Conservation (phyloP, 1,140 invertebrate genomes). For the Ips typographus region DNA sequence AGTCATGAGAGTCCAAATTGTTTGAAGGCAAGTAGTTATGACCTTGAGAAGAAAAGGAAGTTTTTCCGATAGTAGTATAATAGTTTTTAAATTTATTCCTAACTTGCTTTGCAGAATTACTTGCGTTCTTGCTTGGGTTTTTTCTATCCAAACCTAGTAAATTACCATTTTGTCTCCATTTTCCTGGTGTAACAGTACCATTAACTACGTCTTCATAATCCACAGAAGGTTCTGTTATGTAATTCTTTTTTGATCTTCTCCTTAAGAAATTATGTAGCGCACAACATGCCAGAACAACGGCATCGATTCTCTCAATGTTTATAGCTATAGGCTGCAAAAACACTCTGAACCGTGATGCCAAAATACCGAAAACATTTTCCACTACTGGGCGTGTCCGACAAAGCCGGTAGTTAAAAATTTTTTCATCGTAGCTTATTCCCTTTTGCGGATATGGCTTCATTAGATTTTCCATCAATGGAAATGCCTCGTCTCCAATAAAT, state of each 20-base stretch:
- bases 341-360: conserved; percentile 31
- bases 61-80: conserved; percentile 15
- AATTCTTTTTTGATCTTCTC: conserved; percentile 24
- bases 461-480: conserved; percentile 50
- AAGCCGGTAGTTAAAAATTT: too few relatives aligned
- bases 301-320: conserved; percentile 45
- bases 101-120: conserved; percentile 1
- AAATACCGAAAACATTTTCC: too few relatives aligned
- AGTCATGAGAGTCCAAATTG: too few relatives aligned
- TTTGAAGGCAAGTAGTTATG: too few relatives aligned
- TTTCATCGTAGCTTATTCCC: too few relatives aligned
- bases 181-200: conserved; percentile 7
- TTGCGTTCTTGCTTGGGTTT: conserved; percentile 11
- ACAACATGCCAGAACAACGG: conserved; percentile 45
- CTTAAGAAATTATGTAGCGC: conserved; percentile 49
- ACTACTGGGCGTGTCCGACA: too few relatives aligned
- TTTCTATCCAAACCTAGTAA: conserved; percentile 22
- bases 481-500: conserved; percentile 55
- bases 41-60: too few relatives aligned
- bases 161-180: conserved; percentile 31
- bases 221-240: conserved; percentile 9
- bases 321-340: conserved; percentile 47
- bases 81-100: conserved; percentile 8
- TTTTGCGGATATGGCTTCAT: conserved; percentile 51
- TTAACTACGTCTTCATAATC: conserved; percentile 22